phyloP scores from a whole-genome alignment of 1,140 invertebrate species.

The Bicyclus anynana region DNA sequence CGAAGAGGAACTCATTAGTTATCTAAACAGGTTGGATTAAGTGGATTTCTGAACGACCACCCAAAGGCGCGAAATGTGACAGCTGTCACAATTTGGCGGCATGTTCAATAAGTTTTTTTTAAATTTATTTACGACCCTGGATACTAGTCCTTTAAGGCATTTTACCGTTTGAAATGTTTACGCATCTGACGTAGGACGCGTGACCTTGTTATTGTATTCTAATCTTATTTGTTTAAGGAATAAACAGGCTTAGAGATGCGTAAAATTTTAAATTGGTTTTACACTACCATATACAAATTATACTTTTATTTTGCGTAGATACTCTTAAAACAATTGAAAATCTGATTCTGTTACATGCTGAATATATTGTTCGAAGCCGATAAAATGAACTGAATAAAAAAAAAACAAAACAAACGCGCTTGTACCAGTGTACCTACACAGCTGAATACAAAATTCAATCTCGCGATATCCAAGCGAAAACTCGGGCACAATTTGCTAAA shows the following conservation, averaged over 20 bases:
- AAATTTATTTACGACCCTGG: too few species aligned
- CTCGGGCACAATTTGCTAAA: slow-evolving; percentile 42
- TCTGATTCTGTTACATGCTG: background rate
- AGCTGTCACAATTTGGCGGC: slow-evolving; percentile 41
- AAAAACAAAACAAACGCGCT: too few species aligned
- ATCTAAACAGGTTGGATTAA: slow-evolving; percentile 47
- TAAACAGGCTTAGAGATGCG: background rate
- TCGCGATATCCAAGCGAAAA: slow-evolving; percentile 21
- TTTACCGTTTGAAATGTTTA: slow-evolving; percentile 22
- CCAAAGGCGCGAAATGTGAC: slow-evolving; percentile 33
- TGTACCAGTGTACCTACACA: too few species aligned
- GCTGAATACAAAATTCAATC: slow-evolving; percentile 62
- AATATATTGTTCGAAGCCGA: slow-evolving; percentile 13
- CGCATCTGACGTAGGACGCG: slow-evolving; percentile 14
- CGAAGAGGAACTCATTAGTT: slow-evolving; percentile 38
- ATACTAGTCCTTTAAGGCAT: too few species aligned
- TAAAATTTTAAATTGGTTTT: too few species aligned
- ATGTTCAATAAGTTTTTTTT: too few species aligned
- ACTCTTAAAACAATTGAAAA: background rate
- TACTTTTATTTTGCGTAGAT: too few species aligned
- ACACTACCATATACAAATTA: too few species aligned
- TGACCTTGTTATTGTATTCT: background rate
- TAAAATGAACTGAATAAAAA: slow-evolving; percentile 54
- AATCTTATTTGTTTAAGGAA: background rate
- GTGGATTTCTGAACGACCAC: slow-evolving; percentile 40